Evolutionary conservation across 2,888 invertebrate genomes (phyloP), one percentile per base, ranked within the genome.

Genomic region (Carcina quercana): DNA sequence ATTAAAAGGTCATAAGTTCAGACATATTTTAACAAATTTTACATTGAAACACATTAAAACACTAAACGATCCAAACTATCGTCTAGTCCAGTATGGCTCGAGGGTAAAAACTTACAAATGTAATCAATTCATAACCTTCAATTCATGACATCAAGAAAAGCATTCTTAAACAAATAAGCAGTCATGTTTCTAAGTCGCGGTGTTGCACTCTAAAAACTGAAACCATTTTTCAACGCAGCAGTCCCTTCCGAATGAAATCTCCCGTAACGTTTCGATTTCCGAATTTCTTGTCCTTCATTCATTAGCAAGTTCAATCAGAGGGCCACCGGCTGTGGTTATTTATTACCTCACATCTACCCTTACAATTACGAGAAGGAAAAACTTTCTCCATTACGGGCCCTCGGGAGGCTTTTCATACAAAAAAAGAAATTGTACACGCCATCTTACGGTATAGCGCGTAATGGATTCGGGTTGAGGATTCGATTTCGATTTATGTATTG

Each of bases 251-350:
- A 52, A 38, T 24, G 30, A 58, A 56, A 43, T 44, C 51, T 42
- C 37, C 53, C 43, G 50, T 29, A 51, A 59, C 53, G 60, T 63
- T 71, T 66, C 74, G 73, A 78, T 78, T 72, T 72, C 60, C 65
- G 66, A 62, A 72, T 75, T 76, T 72, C 74, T 78, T 79, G 75
- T 79, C 70, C 75, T 72, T 71, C 79, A 68, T 79, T 82, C 79
- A 83, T 83, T 83, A 83, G 74, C 78, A 76, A 80, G 80, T 82
- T 83, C 83, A 82, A 83, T 80, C 82, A 82, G 76, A 65, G 66
- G 66, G 64, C 19, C 32, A 57, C 68, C 61, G 70, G 59, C 65
- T 73, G 78, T 43, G 79, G 82, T 82, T 79, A 83, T 83, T 82
- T 83, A 83, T 83, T 74, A 68, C 73, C 72, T 66, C 64, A 62